phyloP scores from a whole-genome alignment of 2,888 invertebrate genomes.

The Hypsopygia costalis region DNA sequence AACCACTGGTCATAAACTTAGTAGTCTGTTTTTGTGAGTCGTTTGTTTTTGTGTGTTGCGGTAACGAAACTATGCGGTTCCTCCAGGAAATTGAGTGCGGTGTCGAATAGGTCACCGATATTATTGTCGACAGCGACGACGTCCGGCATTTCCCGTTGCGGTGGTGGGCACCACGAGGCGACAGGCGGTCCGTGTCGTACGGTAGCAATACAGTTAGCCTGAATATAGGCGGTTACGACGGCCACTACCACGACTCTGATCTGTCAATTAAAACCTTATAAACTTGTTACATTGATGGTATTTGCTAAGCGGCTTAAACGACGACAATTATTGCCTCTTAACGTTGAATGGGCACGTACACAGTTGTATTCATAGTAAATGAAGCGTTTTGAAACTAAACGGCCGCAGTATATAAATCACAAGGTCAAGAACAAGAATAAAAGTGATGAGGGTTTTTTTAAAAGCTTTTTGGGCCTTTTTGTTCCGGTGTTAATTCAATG shows the following conservation, averaged over 20 bases:
- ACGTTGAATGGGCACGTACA: slow-evolving; percentile 20
- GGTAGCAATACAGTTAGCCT: slow-evolving; percentile 67
- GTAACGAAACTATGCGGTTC: slow-evolving; percentile 45
- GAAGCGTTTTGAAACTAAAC: slow-evolving; percentile 13
- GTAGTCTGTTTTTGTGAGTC: slow-evolving; percentile 29
- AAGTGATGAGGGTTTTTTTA: slow-evolving; percentile 25
- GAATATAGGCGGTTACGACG: slow-evolving; percentile 58
- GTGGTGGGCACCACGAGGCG: slow-evolving; percentile 38
- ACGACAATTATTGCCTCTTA: slow-evolving; percentile 35
- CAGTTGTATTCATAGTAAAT: slow-evolving; percentile 11
- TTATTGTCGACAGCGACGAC: slow-evolving; percentile 28
- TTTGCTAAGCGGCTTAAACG: slow-evolving; percentile 36
- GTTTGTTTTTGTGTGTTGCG: slow-evolving; percentile 40
- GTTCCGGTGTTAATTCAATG: slow-evolving; percentile 44
- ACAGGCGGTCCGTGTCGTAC: slow-evolving; percentile 51
- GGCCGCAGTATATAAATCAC: slow-evolving; percentile 16
- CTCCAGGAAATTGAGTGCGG: slow-evolving; percentile 53
- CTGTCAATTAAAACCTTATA: slow-evolving; percentile 67
- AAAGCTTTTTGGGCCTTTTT: slow-evolving; percentile 28
- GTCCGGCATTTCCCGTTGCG: slow-evolving; percentile 58
- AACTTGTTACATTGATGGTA: slow-evolving; percentile 54
- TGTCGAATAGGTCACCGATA: slow-evolving; percentile 37
- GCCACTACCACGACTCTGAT: slow-evolving; percentile 50
- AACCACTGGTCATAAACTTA: slow-evolving; percentile 19
- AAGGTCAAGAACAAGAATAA: slow-evolving; percentile 33